Conservation (phyloP, 2,888 invertebrate genomes). For the Dione juno region DNA sequence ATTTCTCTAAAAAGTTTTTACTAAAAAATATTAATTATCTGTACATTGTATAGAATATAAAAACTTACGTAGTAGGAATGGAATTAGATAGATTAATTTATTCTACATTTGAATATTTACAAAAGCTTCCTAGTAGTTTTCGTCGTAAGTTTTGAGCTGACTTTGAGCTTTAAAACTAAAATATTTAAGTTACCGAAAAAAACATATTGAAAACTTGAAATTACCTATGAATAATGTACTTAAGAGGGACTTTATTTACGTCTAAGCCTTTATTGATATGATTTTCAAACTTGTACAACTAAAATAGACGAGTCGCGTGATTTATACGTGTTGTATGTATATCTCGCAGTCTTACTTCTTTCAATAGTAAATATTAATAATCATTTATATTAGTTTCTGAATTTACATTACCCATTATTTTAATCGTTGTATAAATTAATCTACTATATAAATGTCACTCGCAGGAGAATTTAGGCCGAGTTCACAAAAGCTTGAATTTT, state of each 20-base stretch:
- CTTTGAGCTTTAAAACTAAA: conserved; percentile 81
- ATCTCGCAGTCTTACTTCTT: conserved; percentile 2
- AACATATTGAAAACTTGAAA: conserved; percentile 49
- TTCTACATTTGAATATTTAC: conserved; percentile 62
- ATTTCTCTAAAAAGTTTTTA: conserved; percentile 49
- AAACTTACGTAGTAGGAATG: conserved; percentile 71
- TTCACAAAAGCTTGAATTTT: not conserved
- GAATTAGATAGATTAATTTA: conserved; percentile 55
- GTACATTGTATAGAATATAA: conserved; percentile 63
- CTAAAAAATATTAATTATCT: conserved; percentile 54
- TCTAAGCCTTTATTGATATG: conserved; percentile 37
- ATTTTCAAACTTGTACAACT: conserved; percentile 26
- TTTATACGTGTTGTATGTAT: not conserved
- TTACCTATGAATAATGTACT: conserved; percentile 58
- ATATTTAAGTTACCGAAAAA: conserved; percentile 42
- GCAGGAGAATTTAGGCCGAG: conserved; percentile 3
- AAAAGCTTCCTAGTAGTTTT: conserved; percentile 50
- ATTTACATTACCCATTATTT: not conserved
- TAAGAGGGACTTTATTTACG: conserved; percentile 53
- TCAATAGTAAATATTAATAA: conserved; percentile 8
- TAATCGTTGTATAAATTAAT: conserved; percentile 2
- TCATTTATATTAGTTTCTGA: not conserved
- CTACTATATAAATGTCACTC: not conserved
- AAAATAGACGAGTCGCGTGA: conserved; percentile 6
- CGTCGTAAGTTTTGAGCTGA: conserved; percentile 71